Base-by-base conservation (phyloP, 2,888 invertebrate species). In the Nemotelus pantherinus region DNA sequence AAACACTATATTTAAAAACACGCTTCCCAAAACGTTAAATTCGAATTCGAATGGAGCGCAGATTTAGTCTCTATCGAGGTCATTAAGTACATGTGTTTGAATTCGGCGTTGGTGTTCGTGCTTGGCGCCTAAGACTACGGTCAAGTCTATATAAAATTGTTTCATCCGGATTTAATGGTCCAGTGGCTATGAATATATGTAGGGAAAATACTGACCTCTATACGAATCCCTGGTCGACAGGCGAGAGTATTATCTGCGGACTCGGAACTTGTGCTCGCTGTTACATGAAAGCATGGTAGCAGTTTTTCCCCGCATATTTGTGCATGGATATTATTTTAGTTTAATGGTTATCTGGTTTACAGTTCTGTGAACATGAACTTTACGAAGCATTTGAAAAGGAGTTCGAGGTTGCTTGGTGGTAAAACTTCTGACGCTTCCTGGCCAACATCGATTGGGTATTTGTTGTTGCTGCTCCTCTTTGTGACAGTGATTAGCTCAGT, bases 161-260 rank as follows among this genome's bases (percentile, higher is more conserved):
- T 78, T 78, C 71, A 77, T 77, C 76, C 72, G 76, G 78, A 78
- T 77, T 78, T 77, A 76, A 78, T 77, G 78, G 65, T 78, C 78
- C 72, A 53, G 76, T 78, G 72, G 77, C 77, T 78, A 72, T 77
- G 60, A 74, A 74, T 74, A 60, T 70, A 43, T 71, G 7, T 5
- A 65, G 7, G 67, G 67, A 68, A 7, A 41, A 60, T 60, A 43
- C 43, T 39, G 67, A 68, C 2, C n/a, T 7, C n/a, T 68, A 47
- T 68, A 9, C 50, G 67, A 50, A 68, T n/a, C 6, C 39, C 41
- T 65, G 48, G 50, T 39, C 65, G 44, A n/a, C 50, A 25, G 48
- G 67, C 65, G 39, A 48, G 7, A 48, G 44, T 10, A 44, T 68
- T 39, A 50, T 25, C 10, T 25, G 39, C 7, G 25, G 43, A 41